Evolutionary conservation across 2,888 invertebrate genomes (phyloP), one percentile per base, ranked within the genome.

Genomic region (Eupithecia subfuscata): DNA sequence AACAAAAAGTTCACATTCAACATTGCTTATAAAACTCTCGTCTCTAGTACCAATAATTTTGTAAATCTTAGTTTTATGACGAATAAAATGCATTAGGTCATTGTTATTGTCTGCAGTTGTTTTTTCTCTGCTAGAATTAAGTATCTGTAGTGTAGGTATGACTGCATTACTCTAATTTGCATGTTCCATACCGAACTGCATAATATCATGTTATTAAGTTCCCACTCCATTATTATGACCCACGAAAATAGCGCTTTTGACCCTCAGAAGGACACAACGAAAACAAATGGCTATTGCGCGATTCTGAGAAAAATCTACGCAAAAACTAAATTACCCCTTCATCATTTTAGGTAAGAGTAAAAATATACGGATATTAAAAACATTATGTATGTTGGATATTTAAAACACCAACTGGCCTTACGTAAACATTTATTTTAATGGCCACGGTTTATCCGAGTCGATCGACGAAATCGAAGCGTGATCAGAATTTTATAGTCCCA

Each of bases 341-440:
- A 80, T 81, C 78, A 81, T 79, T 79, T 79, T 73, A 77, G 75
- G 71, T 77, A 78, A 25, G 60, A 60, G 25, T 60, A 60, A 60
- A 84, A 79, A 81, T 82, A 80, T 43, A 40, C 34, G 40, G 43
- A 82, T 83, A 80, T 78, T 80, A 79, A 80, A 84, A 77, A 82
- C 81, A 81, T 65, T 74, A 79, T 74, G 74, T 74, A 79, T 74
- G 74, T 88, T 89, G 90, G 89, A 92, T 91, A 90, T 90, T 87
- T 88, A 90, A 78, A 77, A 75, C 70, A 76, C 81, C 86, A 86
- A 89, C 87, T 85, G 80, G 85, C 87, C 86, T 91, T 92, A 91
- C 89, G 91, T 91, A 91, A 91, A 91, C 91, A 91, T 88, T 86
- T 84, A 82, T 87, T 87, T 86, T 85, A 87, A 88, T 86, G 86